Evolutionary conservation across 2,888 invertebrate genomes (phyloP).

Genomic region (Cephus nigrinus): DNA sequence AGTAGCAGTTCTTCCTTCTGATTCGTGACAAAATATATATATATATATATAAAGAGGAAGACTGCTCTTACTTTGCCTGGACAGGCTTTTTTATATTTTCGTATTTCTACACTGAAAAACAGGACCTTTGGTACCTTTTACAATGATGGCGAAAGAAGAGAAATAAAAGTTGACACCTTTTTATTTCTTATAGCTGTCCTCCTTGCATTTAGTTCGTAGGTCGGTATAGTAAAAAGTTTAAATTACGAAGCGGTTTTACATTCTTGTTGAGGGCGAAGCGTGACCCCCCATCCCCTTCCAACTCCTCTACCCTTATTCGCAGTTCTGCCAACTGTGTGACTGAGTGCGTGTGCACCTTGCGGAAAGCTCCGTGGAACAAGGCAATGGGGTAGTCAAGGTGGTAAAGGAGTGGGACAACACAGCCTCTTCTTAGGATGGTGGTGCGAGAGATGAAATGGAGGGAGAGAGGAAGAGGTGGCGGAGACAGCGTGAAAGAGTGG

Average conservation of each 20-base stretch:
- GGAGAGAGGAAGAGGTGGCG: not conserved
- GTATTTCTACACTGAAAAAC: not conserved
- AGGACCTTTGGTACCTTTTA: not conserved
- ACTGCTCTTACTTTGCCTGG: not conserved
- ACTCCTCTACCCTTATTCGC: conserved; percentile 2
- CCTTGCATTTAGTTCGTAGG: conserved; percentile 11
- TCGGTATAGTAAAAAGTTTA: conserved; percentile 21
- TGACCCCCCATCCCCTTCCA: not conserved
- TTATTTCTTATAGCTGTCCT: conserved; percentile 17
- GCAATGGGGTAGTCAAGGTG: not conserved
- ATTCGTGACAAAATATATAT: not conserved
- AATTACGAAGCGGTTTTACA: conserved; percentile 22
- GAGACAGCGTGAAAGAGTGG: conserved; percentile 11
- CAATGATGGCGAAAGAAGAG: not conserved
- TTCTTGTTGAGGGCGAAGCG: conserved; percentile 21
- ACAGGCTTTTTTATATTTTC: not conserved
- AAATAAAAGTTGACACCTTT: conserved; percentile 22
- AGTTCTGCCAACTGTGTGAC: conserved; percentile 2
- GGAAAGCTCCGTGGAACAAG: not conserved
- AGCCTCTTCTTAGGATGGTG: not conserved
- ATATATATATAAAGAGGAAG: not conserved
- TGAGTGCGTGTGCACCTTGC: not conserved
- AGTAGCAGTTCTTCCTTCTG: not conserved
- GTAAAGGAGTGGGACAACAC: not conserved
- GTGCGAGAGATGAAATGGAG: not conserved